phyloP scores from a whole-genome alignment of 2,113 vertebrate species.

The Lepisosteus osseus region DNA sequence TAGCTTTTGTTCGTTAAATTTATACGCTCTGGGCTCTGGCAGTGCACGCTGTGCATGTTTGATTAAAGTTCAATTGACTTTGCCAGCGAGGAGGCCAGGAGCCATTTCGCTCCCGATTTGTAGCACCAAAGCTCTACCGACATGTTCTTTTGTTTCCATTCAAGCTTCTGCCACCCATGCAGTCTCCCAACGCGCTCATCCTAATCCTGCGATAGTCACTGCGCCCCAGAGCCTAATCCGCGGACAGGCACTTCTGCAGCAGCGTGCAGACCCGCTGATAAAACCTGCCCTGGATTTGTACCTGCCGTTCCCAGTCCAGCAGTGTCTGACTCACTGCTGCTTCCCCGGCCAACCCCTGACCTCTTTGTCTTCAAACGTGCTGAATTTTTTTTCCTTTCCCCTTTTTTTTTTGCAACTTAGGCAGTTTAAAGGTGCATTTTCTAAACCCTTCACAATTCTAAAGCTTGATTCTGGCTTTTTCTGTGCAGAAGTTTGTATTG shows the following conservation, averaged over 20 bases:
- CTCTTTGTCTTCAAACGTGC: neutral
- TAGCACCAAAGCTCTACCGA: conserved; percentile 68
- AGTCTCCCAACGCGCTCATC: conserved; percentile 61
- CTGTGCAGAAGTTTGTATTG: too few species aligned
- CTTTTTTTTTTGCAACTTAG: neutral
- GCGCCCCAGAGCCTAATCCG: conserved; percentile 70
- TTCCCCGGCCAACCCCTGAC: neutral
- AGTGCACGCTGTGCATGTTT: conserved; percentile 77
- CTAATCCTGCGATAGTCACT: conserved; percentile 72
- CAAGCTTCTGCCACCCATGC: conserved; percentile 80
- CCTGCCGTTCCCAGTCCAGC: conserved; percentile 33
- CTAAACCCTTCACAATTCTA: too few species aligned
- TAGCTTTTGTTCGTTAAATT: conserved; percentile 82
- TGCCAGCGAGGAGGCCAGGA: conserved; percentile 63
- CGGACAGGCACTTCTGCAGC: conserved; percentile 57
- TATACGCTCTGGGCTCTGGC: conserved; percentile 65
- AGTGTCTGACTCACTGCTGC: neutral
- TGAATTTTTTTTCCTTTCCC: neutral
- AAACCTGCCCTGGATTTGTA: conserved; percentile 68
- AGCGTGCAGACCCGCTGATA: conserved; percentile 53
- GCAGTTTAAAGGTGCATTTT: neutral
- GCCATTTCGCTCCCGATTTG: conserved; percentile 75
- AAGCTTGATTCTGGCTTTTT: too few species aligned
- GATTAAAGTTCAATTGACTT: conserved; percentile 92
- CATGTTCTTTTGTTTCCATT: conserved; percentile 82